These are phyloP conservation scores for Pelochelys cantorii DNA, from an alignment of 2,797 vertebrate genomes.

Conservation along the genomic window DNA sequence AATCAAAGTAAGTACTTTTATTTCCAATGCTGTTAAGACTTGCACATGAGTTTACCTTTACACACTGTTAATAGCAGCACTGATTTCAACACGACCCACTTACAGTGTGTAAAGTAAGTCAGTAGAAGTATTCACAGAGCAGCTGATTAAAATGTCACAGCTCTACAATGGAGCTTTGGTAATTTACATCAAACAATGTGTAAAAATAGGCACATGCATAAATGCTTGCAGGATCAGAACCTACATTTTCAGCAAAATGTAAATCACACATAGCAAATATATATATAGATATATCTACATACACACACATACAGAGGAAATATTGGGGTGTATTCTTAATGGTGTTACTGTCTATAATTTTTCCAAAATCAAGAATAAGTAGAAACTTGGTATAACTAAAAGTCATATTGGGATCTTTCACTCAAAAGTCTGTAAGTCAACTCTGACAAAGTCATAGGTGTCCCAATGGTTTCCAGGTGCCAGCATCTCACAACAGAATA, in stretches of 20 bases:
- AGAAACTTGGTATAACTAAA: fast-evolving
- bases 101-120: slow-evolving; percentile 25
- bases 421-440: not conserved
- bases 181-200: not conserved
- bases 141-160: slow-evolving; percentile 7
- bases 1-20: slow-evolving; percentile 8
- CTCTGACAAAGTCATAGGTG: not conserved
- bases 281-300: too few species aligned
- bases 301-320: not conserved
- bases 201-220: not conserved
- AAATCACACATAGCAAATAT: not conserved
- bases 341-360: not conserved
- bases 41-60: slow-evolving; percentile 2
- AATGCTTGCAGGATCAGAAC: not conserved
- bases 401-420: not conserved
- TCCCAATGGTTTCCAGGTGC: not conserved
- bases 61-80: not conserved
- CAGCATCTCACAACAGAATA: not conserved
- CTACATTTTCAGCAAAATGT: fast-evolving
- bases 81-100: slow-evolving; percentile 18
- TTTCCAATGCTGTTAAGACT: not conserved
- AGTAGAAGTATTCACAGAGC: slow-evolving; percentile 2
- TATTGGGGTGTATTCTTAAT: not conserved
- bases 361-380: not conserved
- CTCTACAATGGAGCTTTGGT: not conserved